These are phyloP conservation scores for Bryconaethiops microstoma DNA, from an alignment of 2,797 vertebrate genomes.

Conservation along the genomic window DNA sequence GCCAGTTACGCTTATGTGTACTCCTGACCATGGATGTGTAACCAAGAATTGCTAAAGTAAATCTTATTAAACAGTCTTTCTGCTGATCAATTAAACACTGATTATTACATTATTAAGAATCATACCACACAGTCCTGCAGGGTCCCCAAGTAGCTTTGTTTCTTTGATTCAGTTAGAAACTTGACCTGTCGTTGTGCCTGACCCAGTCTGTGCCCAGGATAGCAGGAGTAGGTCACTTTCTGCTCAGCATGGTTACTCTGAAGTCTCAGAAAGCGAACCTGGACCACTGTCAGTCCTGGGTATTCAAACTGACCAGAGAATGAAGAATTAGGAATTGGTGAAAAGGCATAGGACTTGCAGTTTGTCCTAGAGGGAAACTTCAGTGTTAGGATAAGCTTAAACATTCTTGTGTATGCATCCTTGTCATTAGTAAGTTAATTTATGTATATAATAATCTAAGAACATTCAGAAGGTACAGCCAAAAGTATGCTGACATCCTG, in stretches of 20 bases:
- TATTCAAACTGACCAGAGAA: constrained; percentile 79
- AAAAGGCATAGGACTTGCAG: not conserved
- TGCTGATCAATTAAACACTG: not conserved
- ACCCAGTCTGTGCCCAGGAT: constrained; percentile 68
- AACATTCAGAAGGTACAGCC: no score
- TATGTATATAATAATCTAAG: not conserved
- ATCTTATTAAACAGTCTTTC: not conserved
- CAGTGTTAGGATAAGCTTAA: not conserved
- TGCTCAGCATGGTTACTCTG: constrained; percentile 81
- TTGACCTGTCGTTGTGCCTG: constrained; percentile 70
- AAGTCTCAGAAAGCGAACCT: constrained; percentile 87
- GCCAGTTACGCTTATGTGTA: no score
- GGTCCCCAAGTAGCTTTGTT: constrained; percentile 79
- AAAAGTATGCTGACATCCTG: no score
- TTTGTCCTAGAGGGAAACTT: not conserved
- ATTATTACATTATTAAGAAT: not conserved
- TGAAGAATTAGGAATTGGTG: not conserved
- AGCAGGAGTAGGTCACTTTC: constrained; percentile 83
- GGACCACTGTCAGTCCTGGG: constrained; percentile 79
- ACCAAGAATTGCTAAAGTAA: no score
- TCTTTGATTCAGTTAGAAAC: constrained; percentile 81
- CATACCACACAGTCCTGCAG: constrained; percentile 84
- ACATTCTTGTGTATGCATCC: not conserved
- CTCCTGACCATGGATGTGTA: no score
- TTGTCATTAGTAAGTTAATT: not conserved